phyloP scores from a whole-genome alignment of 2,797 vertebrate genomes.

The Esox masquinongy region DNA sequence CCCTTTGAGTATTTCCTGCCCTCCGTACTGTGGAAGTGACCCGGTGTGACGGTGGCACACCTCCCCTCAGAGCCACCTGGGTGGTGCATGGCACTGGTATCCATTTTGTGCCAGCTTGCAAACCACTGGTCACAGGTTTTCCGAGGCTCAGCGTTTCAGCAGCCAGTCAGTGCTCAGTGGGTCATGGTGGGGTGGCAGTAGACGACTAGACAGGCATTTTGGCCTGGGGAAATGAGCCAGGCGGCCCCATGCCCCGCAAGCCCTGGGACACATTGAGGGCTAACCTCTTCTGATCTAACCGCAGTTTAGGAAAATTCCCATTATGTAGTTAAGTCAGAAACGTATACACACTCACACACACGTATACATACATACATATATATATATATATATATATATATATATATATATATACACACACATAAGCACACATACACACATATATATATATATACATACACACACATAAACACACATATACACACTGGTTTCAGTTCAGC shows the following conservation, averaged over 20 bases:
- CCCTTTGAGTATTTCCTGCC: neutral
- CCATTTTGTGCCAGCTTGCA: slow-evolving; percentile 54
- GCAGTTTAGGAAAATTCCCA: too few relatives aligned
- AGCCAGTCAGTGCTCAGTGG: neutral
- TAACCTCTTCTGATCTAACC: too few relatives aligned
- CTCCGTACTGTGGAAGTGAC: neutral
- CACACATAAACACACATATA: neutral
- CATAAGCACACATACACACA: too few relatives aligned
- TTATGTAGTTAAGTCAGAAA: neutral
- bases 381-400: too few relatives aligned
- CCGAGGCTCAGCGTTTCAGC: slow-evolving; percentile 11
- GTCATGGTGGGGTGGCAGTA: slow-evolving; percentile 1
- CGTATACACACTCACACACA: too few relatives aligned
- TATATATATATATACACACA: too few relatives aligned
- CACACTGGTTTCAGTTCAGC: slow-evolving; percentile 6
- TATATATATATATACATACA: too few relatives aligned
- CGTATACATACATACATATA: too few relatives aligned
- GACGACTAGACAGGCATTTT: neutral
- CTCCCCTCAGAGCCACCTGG: slow-evolving; percentile 20
- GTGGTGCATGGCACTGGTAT: slow-evolving; percentile 22
- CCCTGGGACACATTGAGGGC: slow-evolving; percentile 12
- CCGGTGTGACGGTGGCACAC: neutral
- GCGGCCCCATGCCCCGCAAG: slow-evolving; percentile 1
- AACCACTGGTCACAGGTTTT: slow-evolving; percentile 14
- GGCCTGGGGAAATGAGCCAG: slow-evolving; percentile 25